These are phyloP conservation scores for Drosophila meridionalis DNA, from an alignment of 2,888 invertebrate species.

Conservation along the genomic window DNA sequence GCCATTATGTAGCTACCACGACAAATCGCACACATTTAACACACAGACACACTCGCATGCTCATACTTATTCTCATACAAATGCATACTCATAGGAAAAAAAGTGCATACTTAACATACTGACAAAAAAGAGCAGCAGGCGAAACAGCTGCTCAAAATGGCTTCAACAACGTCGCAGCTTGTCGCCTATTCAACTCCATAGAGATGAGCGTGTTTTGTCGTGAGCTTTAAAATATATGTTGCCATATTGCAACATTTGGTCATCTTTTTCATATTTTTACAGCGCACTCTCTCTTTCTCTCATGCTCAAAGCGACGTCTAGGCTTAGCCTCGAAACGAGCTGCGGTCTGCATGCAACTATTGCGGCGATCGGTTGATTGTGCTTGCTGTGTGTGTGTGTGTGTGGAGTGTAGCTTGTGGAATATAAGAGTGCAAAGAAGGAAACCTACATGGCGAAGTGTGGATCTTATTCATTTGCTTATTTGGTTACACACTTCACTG, in stretches of 20 bases:
- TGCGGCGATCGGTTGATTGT: background rate
- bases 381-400: background rate
- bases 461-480: background rate
- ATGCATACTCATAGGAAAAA: conserved; percentile 39
- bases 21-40: conserved; percentile 79
- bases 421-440: background rate
- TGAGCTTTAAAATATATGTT: background rate
- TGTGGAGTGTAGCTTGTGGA: background rate
- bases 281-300: background rate
- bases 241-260: no score
- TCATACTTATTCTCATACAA: conserved; percentile 1
- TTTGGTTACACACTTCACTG: background rate
- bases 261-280: background rate
- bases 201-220: conserved; percentile 42
- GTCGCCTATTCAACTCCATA: conserved; percentile 35
- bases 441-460: background rate
- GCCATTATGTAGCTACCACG: conserved; percentile 79
- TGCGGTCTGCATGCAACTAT: conserved; percentile 1
- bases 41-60: conserved; percentile 37
- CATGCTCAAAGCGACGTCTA: background rate
- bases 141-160: conserved; percentile 72
- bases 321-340: background rate
- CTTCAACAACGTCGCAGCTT: conserved; percentile 66
- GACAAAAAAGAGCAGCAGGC: conserved; percentile 58
- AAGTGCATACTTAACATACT: conserved; percentile 76